Percentiles rank a stretch among this genome's conserved stretches.
phyloP scores from a whole-genome alignment of 2,888 invertebrate species.

The Acleris laterana region DNA sequence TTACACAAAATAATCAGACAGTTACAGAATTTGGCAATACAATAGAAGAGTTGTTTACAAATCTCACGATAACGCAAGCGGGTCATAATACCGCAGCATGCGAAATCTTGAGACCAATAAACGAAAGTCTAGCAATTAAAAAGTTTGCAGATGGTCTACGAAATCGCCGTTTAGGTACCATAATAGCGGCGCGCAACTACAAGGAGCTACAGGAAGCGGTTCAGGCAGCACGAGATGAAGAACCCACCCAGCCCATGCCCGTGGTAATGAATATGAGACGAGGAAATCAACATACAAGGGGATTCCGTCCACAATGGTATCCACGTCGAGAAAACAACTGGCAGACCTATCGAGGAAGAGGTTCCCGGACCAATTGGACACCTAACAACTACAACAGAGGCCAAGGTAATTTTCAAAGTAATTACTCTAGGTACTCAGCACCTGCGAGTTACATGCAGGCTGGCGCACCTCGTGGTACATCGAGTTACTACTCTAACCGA shows the following conservation, averaged over 20 bases:
- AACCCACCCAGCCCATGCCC: slow-evolving; percentile 2
- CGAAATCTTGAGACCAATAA: slow-evolving; percentile 16
- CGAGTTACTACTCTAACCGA: too few species aligned
- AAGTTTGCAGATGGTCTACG: slow-evolving; percentile 13
- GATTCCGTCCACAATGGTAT: too few species aligned
- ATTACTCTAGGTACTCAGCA: neutral
- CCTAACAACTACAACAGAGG: too few species aligned
- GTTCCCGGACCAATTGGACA: too few species aligned
- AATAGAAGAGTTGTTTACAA: slow-evolving; percentile 6
- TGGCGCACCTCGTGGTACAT: too few species aligned
- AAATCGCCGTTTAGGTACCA: neutral
- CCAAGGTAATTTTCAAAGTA: too few species aligned
- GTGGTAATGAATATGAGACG: slow-evolving; percentile 1
- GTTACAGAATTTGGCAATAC: neutral
- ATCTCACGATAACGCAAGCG: slow-evolving; percentile 11
- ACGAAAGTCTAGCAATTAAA: slow-evolving; percentile 10
- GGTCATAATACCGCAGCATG: slow-evolving; percentile 1
- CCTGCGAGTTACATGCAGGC: neutral
- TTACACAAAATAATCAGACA: neutral
- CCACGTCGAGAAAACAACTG: too few species aligned
- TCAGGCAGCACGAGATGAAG: neutral
- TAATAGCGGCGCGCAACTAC: slow-evolving; percentile 3
- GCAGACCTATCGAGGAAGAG: too few species aligned
- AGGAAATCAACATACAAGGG: too few species aligned
- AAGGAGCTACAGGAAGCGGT: slow-evolving; percentile 7